These are phyloP conservation scores for Lasioglossum albipes DNA, from an alignment of 1,140 invertebrate genomes.

Conservation along the genomic window DNA sequence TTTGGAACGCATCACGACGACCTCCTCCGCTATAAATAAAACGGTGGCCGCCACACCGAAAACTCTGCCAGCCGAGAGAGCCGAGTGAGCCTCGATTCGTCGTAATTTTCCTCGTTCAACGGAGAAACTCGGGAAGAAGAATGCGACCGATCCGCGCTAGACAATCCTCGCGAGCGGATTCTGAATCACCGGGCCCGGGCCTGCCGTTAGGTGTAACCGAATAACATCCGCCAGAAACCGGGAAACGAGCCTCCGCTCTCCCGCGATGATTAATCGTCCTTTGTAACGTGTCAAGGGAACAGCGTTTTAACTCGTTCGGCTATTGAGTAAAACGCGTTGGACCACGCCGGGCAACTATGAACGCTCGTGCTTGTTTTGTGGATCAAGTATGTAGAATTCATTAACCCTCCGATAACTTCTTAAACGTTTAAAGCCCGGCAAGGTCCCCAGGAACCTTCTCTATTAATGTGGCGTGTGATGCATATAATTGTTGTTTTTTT, in stretches of 20 bases:
- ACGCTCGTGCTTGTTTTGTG: too few species aligned
- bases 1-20: conserved; percentile 76
- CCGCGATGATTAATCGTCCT: neutral
- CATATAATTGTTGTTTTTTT: too few species aligned
- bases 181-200: conserved; percentile 14
- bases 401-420: too few species aligned
- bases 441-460: too few species aligned
- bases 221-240: neutral
- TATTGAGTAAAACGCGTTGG: neutral
- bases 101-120: conserved; percentile 63
- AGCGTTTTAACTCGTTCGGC: too few species aligned
- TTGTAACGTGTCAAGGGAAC: neutral
- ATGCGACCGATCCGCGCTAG: conserved; percentile 6
- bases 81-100: conserved; percentile 57
- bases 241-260: neutral
- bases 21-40: conserved; percentile 79
- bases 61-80: conserved; percentile 67
- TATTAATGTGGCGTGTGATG: too few species aligned
- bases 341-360: too few species aligned
- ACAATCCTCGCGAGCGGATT: conserved; percentile 5
- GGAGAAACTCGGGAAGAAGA: conserved; percentile 27
- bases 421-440: too few species aligned
- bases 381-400: too few species aligned
- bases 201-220: neutral
- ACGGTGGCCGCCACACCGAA: conserved; percentile 67